These are phyloP conservation scores for Pectinophora gossypiella DNA, from an alignment of 1,140 invertebrate genomes.

Conservation along the genomic window DNA sequence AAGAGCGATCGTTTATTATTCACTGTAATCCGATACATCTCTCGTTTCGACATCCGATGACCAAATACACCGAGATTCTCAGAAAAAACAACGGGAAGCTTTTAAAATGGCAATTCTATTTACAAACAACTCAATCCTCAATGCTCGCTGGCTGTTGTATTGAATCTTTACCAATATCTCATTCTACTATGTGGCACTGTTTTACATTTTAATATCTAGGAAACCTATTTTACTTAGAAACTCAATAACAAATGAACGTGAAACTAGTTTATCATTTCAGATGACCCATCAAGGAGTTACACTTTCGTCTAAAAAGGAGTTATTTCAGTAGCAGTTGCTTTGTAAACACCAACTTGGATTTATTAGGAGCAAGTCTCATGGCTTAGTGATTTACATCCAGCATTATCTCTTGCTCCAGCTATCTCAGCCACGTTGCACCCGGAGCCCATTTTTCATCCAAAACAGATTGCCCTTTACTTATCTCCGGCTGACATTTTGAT, in stretches of 20 bases:
- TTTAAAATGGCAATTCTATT: neutral
- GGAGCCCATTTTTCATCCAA: conserved; percentile 16
- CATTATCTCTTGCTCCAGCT: neutral
- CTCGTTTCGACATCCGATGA: conserved; percentile 20
- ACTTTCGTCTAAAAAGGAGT: too few relatives aligned
- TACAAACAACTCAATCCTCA: neutral
- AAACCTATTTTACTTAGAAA: too few relatives aligned
- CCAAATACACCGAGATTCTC: neutral
- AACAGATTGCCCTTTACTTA: conserved; percentile 18
- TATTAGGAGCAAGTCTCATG: neutral
- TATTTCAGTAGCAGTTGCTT: conserved; percentile 1
- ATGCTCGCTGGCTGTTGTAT: too few relatives aligned
- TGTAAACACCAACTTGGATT: neutral
- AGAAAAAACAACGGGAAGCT: neutral
- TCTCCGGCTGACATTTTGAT: conserved; percentile 22
- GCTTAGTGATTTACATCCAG: conserved; percentile 4
- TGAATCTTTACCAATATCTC: too few relatives aligned
- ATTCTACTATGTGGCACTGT: too few relatives aligned
- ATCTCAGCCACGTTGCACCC: neutral
- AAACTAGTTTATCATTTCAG: too few relatives aligned
- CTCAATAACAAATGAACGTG: too few relatives aligned
- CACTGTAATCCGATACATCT: conserved; percentile 51
- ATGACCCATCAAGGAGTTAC: too few relatives aligned
- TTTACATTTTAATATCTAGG: too few relatives aligned
- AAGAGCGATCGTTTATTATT: conserved; percentile 43